Base-by-base conservation (phyloP, 2,888 invertebrate genomes). In the Ethmia dodecea region DNA sequence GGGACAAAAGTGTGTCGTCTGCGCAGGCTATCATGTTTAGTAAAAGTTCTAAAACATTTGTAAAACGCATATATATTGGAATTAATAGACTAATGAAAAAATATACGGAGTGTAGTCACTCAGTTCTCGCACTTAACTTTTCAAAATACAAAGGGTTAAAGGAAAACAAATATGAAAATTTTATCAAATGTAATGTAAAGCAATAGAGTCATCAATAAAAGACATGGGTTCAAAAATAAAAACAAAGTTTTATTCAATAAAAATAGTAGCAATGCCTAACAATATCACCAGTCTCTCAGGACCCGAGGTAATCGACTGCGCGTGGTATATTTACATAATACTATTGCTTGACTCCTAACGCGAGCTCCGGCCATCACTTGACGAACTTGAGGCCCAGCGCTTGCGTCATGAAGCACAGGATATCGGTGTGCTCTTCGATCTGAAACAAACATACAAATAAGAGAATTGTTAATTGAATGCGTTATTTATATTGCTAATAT, bases 351-450 rank as follows among this genome's bases (percentile, higher is more conserved):
- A 38, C 22, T 30, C 37, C 45, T 35, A 38, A 46, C 35, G 37
- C 57, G 60, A 57, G 60, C 60, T 58, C 11, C 59, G 46, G n/a
- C 13, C 37, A 34, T 67, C 56, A 69, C 52, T 68, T 67, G 33
- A 64, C 58, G 51, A 92, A 94, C 49, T 90, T 72, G 33, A 96
- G 84, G 10, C 89, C 89, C 40, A 96, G 81, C 20, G 93, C 88
- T 70, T 92, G 90, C 32, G 91, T 90, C 54, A 96, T 88, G 80
- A 97, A 97, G 65, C 93, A 90, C 60, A 97, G 88, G 52, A 97
- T 94, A 68, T 99, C 98, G 0, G 95, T 93, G 59, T 93, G 89
- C 76, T 98, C 98, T 49, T 97, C 97, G 63, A 98, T 98, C 93
- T 97, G 88, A 61, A 89, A 86, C 43, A 48, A 58, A 52, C 51